Evolutionary conservation across 1,140 invertebrate species (phyloP).

Genomic region (Brachionus asplanchnoidis): DNA sequence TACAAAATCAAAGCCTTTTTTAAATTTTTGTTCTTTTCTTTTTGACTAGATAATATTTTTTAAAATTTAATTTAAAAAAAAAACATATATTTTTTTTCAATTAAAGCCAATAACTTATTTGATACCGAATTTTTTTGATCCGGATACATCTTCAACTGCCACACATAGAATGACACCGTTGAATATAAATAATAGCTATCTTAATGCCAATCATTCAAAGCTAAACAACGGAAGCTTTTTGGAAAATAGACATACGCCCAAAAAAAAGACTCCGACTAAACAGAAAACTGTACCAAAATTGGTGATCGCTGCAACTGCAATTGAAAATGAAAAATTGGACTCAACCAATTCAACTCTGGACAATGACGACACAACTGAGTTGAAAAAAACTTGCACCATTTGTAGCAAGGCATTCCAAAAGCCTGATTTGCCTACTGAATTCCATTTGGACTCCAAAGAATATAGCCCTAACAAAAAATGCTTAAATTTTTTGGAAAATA

Average conservation of each 20-base stretch:
- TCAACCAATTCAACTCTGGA: background rate
- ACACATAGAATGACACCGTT: constrained; percentile 36
- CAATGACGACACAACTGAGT: background rate
- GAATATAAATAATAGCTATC: background rate
- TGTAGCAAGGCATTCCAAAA: background rate
- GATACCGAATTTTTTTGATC: constrained; percentile 49
- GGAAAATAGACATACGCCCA: background rate
- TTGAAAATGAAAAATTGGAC: background rate
- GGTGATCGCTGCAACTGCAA: background rate
- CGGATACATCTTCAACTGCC: constrained; percentile 39
- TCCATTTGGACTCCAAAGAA: background rate
- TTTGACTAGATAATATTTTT: too few relatives aligned
- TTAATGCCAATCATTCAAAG: background rate
- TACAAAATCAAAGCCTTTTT: too few relatives aligned
- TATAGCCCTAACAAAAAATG: constrained; percentile 38
- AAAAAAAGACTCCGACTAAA: background rate
- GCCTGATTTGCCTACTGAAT: background rate
- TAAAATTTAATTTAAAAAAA: too few relatives aligned
- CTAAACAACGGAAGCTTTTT: constrained; percentile 25
- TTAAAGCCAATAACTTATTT: constrained; percentile 47
- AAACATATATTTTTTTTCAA: background rate
- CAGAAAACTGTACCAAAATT: background rate
- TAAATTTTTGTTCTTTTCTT: too few relatives aligned
- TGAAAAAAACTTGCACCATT: background rate
- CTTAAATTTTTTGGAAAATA: constrained; percentile 12